phyloP scores from a whole-genome alignment of 2,797 vertebrate species.

The Pseudochromis fuscus region DNA sequence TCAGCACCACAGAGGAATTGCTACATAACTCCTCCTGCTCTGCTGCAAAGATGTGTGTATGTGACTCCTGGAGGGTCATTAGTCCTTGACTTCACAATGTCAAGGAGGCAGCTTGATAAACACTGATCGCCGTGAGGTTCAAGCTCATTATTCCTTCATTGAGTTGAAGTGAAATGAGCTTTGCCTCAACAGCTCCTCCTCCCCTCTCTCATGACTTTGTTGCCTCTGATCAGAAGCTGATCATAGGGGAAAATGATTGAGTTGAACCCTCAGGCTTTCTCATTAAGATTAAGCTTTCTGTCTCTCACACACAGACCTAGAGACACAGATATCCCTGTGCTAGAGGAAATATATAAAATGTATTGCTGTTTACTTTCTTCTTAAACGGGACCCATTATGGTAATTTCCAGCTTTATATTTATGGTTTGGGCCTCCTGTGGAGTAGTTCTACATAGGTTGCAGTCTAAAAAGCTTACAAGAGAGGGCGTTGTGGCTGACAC shows the following conservation, averaged over 20 bases:
- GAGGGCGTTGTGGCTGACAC: no score
- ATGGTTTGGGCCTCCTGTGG: no score
- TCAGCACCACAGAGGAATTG: neutral
- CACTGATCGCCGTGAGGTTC: slow-evolving; percentile 28
- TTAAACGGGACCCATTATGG: no score
- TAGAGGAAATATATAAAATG: neutral
- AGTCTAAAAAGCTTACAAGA: no score
- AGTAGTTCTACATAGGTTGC: no score
- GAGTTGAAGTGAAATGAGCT: slow-evolving; percentile 34
- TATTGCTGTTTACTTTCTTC: neutral
- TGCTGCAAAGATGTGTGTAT: neutral
- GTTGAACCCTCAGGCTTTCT: slow-evolving; percentile 35
- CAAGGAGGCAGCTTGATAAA: slow-evolving; percentile 33
- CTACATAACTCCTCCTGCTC: neutral
- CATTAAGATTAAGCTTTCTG: slow-evolving; percentile 43
- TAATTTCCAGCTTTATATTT: no score
- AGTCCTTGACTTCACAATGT: slow-evolving; percentile 48
- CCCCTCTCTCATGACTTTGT: slow-evolving; percentile 20
- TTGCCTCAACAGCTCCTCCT: slow-evolving; percentile 33
- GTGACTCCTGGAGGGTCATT: slow-evolving; percentile 2
- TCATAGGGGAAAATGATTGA: slow-evolving; percentile 41
- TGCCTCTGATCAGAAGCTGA: slow-evolving; percentile 50
- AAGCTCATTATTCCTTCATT: slow-evolving; percentile 52
- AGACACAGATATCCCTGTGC: neutral
- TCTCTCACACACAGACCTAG: neutral